Conservation (phyloP, 2,113 vertebrate species). For the Cariama cristata region DNA sequence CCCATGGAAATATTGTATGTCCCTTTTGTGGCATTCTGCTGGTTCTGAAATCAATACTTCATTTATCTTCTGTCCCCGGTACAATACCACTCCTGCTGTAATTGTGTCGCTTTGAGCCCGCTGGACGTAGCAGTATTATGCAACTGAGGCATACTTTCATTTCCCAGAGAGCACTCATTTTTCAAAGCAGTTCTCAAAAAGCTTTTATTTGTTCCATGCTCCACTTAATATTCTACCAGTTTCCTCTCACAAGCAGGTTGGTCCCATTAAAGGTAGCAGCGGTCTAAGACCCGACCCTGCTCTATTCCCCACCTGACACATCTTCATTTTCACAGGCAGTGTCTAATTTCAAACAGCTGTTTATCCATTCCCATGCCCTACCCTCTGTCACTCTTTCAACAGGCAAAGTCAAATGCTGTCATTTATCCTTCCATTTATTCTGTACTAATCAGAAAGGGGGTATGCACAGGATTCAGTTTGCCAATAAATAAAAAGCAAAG, state of each 20-base stretch:
- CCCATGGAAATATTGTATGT: background rate
- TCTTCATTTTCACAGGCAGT: conserved; percentile 12
- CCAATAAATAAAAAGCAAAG: background rate
- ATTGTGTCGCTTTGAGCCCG: background rate
- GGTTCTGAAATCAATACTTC: conserved; percentile 20
- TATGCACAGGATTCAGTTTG: background rate
- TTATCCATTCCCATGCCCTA: conserved; percentile 16
- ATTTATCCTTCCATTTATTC: conserved; percentile 5
- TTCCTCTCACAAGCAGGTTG: background rate
- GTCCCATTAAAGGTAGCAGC: conserved; percentile 37
- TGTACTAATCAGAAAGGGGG: background rate
- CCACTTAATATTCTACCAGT: background rate
- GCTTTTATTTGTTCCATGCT: background rate
- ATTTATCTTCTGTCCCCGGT: conserved; percentile 10
- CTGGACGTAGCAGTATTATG: background rate
- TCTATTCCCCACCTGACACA: background rate
- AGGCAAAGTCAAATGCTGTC: conserved; percentile 33
- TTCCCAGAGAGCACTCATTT: background rate
- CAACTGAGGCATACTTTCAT: background rate
- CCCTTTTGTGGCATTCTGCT: background rate
- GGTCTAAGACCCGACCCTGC: background rate
- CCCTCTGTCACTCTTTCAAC: background rate
- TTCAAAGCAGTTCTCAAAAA: background rate
- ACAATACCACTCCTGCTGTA: background rate
- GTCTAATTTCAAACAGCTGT: conserved; percentile 44